Percentiles rank a stretch among this genome's conserved stretches.
Conservation (phyloP, 2,113 vertebrate species). For the Cryptotis parvus region DNA sequence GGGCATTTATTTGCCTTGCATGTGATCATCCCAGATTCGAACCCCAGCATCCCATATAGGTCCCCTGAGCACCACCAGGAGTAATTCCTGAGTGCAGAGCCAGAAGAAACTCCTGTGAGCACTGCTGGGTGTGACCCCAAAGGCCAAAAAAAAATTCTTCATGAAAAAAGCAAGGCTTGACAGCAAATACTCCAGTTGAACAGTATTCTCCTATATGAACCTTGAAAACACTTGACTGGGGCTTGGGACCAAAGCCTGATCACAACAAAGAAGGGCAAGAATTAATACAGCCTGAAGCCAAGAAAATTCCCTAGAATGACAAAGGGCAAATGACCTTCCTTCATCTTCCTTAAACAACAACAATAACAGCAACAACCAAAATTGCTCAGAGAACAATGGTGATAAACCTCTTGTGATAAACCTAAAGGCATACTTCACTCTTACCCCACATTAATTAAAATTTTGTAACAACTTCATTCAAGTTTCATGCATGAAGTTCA, state of each 20-base stretch:
- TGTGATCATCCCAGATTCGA: too few species aligned
- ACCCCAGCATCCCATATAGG: too few species aligned
- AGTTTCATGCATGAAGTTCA: neutral
- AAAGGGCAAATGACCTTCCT: neutral
- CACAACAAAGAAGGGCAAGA: neutral
- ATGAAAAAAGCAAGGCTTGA: neutral
- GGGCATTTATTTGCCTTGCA: too few species aligned
- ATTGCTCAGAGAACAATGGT: neutral
- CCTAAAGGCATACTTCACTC: neutral
- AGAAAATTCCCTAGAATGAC: neutral
- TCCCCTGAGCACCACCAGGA: too few species aligned
- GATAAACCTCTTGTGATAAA: slow-evolving; percentile 13
- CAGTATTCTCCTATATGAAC: neutral
- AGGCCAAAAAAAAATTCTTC: too few species aligned
- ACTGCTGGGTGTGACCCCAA: too few species aligned
- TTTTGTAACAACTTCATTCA: neutral
- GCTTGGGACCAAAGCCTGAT: neutral
- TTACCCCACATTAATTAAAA: neutral
- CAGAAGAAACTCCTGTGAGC: too few species aligned
- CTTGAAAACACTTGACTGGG: neutral
- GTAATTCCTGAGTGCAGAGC: too few species aligned
- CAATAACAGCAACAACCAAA: neutral
- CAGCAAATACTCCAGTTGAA: neutral
- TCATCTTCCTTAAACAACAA: neutral
- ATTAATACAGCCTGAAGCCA: neutral